Conservation (phyloP, 2,888 invertebrate genomes). For the Lumbricus terrestris region DNA sequence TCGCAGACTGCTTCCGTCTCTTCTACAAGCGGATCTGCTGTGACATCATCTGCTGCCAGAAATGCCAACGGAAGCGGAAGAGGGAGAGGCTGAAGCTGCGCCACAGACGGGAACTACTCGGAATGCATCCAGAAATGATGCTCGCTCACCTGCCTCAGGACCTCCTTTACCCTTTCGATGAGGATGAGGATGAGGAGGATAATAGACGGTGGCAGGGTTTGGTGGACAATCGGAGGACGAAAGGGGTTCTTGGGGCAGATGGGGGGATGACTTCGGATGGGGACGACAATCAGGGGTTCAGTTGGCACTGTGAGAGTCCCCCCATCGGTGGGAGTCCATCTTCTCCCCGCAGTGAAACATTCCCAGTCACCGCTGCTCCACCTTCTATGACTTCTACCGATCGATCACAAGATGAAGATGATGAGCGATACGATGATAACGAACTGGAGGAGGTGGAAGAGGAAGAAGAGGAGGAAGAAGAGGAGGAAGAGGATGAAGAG, state of each 20-base stretch:
- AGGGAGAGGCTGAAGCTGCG: conserved; percentile 34
- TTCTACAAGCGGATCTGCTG: conserved; percentile 44
- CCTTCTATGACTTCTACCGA: neutral
- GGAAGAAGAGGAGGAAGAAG: neutral
- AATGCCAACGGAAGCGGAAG: conserved; percentile 39
- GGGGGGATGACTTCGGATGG: neutral
- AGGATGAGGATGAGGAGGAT: neutral
- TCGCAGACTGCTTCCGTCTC: conserved; percentile 44
- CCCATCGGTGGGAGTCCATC: no score
- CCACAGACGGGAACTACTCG: conserved; percentile 22
- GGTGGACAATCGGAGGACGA: neutral
- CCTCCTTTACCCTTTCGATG: neutral
- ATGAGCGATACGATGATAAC: neutral
- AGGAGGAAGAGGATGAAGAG: no score
- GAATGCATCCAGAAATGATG: neutral
- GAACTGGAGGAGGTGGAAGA: neutral
- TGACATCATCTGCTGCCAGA: conserved; percentile 42
- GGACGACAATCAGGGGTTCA: neutral
- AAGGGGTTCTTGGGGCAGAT: neutral
- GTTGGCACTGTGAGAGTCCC: neutral
- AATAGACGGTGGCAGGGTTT: no score
- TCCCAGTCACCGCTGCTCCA: neutral
- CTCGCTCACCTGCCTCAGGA: neutral
- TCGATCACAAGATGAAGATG: neutral
- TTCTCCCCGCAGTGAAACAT: no score